A percentile compares a stretch with the other conserved stretches of the same genome.
phyloP scores from a whole-genome alignment of 2,888 invertebrate genomes.

The Miltochrista miniata region DNA sequence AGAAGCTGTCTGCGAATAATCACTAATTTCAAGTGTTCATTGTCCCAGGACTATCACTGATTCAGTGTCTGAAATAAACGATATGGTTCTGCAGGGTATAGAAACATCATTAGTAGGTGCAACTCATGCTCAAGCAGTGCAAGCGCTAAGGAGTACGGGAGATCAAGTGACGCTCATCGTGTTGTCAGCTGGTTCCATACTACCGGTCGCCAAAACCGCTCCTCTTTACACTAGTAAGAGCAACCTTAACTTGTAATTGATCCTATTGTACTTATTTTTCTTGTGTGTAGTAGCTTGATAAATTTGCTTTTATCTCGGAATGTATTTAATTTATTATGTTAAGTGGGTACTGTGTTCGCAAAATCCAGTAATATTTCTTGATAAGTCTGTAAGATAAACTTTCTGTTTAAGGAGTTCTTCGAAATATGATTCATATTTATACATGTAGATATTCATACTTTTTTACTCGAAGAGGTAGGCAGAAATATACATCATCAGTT shows the following conservation, averaged over 20 bases:
- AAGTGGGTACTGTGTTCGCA: too few relatives aligned
- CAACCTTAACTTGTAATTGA: slow-evolving; percentile 20
- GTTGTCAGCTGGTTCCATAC: slow-evolving; percentile 70
- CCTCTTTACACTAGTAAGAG: slow-evolving; percentile 73
- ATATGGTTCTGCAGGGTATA: slow-evolving; percentile 58
- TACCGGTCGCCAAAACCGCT: slow-evolving; percentile 68
- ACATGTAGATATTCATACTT: too few relatives aligned
- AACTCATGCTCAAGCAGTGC: slow-evolving; percentile 77
- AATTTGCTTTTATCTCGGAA: not conserved
- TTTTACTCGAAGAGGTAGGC: too few relatives aligned
- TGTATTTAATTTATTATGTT: not conserved
- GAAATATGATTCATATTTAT: too few relatives aligned
- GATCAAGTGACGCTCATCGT: slow-evolving; percentile 77
- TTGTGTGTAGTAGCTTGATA: not conserved
- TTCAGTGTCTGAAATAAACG: too few relatives aligned
- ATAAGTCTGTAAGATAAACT: too few relatives aligned
- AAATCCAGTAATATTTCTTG: too few relatives aligned
- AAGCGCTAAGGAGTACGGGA: slow-evolving; percentile 73
- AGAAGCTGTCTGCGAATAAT: too few relatives aligned
- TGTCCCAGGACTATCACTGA: too few relatives aligned
- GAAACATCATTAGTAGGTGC: slow-evolving; percentile 77
- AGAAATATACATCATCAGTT: too few relatives aligned
- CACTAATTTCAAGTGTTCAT: too few relatives aligned
- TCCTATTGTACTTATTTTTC: not conserved
- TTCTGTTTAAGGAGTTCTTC: too few relatives aligned